Base-by-base conservation (phyloP, 92 coral and sea anemone genomes). In the Ricordea florida region DNA sequence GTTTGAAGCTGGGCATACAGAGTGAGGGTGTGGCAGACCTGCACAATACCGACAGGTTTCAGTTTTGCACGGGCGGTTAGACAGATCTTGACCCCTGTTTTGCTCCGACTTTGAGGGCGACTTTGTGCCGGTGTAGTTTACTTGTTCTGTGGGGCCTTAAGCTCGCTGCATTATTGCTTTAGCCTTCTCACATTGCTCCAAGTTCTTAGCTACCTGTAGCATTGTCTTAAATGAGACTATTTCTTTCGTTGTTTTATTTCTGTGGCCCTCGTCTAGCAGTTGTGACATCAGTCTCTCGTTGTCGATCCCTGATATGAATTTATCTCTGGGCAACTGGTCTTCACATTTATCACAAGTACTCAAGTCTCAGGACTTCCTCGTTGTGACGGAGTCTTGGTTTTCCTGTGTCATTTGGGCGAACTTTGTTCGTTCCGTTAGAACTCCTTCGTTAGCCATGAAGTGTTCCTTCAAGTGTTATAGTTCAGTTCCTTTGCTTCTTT, bases 361-460 rank as follows among this genome's bases (percentile, higher is more conserved):
- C 75, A 28, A 77, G 51, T 53, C 75, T 55, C 69, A 66, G 64
- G 46, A 69, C 55, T 69, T 69, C 57, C 79, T 72, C 63, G 79
- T 64, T 32, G 76, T 66, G 66, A 79, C 78, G 36, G 77, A 78
- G 60, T 66, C 77, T 20, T 78, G 84, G 62, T 6, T 22, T 58
- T 78, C 62, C 30, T 78, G 84, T 67, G 66, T 67, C 69, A 78
- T 78, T 78, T 78, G 77, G 30, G 77, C 61, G 26, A 66, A 66
- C 21, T 56, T 57, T 66, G 84, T 79, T 63, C 79, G 57, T 34
- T 79, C 77, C 27, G 56, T 69, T 46, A 79, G 75, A 1, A 56
- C 79, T 59, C 60, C 74, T 76, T 76, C 66, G 33, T 43, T 76
- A 25, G 64, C 63, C 46, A 41, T 62, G 36, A 79, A 79, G 38